Base-by-base conservation (phyloP, 2,797 vertebrate genomes). In the Phalanger gymnotis region DNA sequence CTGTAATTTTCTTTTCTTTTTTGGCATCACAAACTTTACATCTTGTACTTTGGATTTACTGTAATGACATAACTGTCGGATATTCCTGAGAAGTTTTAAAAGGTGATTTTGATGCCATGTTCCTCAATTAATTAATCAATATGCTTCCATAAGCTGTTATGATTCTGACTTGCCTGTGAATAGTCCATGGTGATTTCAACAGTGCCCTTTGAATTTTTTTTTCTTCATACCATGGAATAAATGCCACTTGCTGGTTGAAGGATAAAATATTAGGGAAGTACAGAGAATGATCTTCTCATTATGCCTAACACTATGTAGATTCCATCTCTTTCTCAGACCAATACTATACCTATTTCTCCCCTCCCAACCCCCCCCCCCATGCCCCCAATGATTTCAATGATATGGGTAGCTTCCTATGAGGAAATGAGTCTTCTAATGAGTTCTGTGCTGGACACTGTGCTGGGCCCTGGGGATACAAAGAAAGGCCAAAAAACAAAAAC, bases 1-100 rank as follows among this genome's bases (percentile, higher is more conserved):
- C 96, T 97, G 28, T 96, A 97, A 97, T 98, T 97, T 97, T 97
- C 94, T 96, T 95, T 96, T 98, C 94, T 97, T 96, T 97, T 97
- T 98, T 97, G 95, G 89, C 96, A 97, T 96, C 90, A 94, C 92
- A 90, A 92, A 96, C 96, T 97, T 97, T 96, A 93, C 95, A 96
- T 96, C 94, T 97, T 97, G 92, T 96, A 94, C 94, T 98, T 97
- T 92, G 90, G 97, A 95, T 96, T 97, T 97, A 56, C 73, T 93
- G 95, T 96, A 95, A 96, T 97, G 92, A 95, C 95, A 81, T 97
- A 97, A 97, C 97, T 97, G 97, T 96, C 95, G 95, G 96, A 97
- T 97, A 98, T 97, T 97, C 81, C 93, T 96, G 94, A 95, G 93
- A 47, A 93, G 92, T 94, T 97, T 96, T 97, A 94, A 96, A 97